Percentiles rank a stretch among this genome's conserved stretches.
Conservation (phyloP, 2,888 invertebrate genomes). For the Drosophila paucipuncta region DNA sequence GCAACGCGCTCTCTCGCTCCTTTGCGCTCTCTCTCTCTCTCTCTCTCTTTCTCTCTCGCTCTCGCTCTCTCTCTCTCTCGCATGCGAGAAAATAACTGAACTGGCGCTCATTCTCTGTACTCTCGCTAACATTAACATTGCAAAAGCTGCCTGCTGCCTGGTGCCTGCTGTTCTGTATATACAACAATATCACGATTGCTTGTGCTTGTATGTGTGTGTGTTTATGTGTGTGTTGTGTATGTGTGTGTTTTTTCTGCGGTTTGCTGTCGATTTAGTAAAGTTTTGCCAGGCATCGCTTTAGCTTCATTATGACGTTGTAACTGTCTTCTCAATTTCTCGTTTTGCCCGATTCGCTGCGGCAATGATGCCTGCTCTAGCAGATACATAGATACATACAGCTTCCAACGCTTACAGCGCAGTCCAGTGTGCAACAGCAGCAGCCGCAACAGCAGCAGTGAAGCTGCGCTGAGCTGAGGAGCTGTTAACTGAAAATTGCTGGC, state of each 20-base stretch:
- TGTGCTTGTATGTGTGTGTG: constrained; percentile 24
- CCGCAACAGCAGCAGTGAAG: constrained; percentile 22
- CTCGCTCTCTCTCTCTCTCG: constrained; percentile 18
- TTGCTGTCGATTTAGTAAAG: constrained; percentile 68
- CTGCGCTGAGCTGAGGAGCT: constrained; percentile 40
- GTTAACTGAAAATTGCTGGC: constrained; percentile 71
- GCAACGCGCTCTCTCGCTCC: neutral
- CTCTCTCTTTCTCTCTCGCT: neutral
- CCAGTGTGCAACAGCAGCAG: constrained; percentile 26
- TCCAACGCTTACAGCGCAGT: constrained; percentile 30
- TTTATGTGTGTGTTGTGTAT: constrained; percentile 4
- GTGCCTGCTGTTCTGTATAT: constrained; percentile 7
- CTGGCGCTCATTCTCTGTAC: constrained; percentile 40
- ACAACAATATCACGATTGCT: constrained; percentile 41
- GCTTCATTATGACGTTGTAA: constrained; percentile 79
- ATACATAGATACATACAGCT: constrained; percentile 45
- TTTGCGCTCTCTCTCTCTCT: constrained; percentile 13
- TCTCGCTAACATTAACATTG: constrained; percentile 44
- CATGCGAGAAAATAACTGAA: constrained; percentile 25
- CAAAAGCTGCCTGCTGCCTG: constrained; percentile 39
- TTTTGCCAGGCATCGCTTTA: constrained; percentile 54
- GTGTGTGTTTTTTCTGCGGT: constrained; percentile 60
- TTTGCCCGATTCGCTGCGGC: constrained; percentile 78
- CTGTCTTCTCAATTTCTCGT: constrained; percentile 80
- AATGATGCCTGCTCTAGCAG: constrained; percentile 57